phyloP scores from a whole-genome alignment of 2,113 vertebrate genomes.

The Tetraodon nigroviridis region DNA sequence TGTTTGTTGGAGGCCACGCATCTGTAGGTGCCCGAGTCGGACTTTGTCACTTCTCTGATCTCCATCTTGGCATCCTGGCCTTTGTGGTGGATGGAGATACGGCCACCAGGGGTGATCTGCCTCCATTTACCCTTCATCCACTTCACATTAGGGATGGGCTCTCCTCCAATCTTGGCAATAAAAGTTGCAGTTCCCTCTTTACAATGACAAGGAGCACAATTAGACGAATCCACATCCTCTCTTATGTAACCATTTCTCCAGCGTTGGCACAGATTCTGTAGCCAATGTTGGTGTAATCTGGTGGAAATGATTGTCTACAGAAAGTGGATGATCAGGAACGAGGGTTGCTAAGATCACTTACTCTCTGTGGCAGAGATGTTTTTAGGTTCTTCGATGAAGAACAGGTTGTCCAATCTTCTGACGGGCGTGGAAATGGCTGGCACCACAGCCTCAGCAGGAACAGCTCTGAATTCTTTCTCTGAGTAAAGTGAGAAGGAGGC shows the following conservation, averaged over 20 bases:
- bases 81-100: conserved; percentile 85
- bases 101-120: conserved; percentile 89
- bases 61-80: conserved; percentile 88
- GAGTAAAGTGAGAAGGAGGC: background rate
- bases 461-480: conserved; percentile 74
- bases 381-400: conserved; percentile 89
- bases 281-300: too few relatives aligned
- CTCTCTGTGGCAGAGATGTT: conserved; percentile 83
- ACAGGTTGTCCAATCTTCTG: conserved; percentile 85
- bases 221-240: background rate
- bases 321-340: background rate
- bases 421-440: conserved; percentile 52
- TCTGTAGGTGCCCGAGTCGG: conserved; percentile 90
- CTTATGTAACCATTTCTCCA: background rate
- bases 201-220: background rate
- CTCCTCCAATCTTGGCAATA: conserved; percentile 92
- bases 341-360: conserved; percentile 65
- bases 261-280: too few relatives aligned
- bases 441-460: conserved; percentile 13
- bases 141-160: conserved; percentile 93
- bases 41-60: conserved; percentile 88
- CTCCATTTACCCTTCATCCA: conserved; percentile 99
- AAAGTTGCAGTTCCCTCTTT: conserved; percentile 89
- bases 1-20: conserved; percentile 90
- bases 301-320: too few relatives aligned